Evolutionary conservation across 2,888 invertebrate species (phyloP).

Genomic region (Oscheius sp.): DNA sequence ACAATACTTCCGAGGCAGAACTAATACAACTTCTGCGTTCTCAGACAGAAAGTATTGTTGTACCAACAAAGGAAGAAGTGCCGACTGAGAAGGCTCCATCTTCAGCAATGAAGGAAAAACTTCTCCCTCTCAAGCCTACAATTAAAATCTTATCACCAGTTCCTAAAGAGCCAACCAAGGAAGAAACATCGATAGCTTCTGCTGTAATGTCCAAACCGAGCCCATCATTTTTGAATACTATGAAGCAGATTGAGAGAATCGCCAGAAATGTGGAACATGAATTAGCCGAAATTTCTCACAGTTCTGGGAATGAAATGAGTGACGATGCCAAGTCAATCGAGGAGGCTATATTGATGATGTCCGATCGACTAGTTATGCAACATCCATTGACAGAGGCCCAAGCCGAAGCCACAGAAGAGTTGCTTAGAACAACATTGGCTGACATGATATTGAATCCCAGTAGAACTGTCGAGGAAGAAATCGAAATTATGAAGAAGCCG

Average conservation of each 20-base stretch:
- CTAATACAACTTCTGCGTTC: constrained; percentile 3
- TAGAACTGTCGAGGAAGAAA: constrained; percentile 27
- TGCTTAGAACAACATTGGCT: constrained; percentile 60
- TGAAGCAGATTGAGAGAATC: constrained; percentile 40
- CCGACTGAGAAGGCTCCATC: neutral
- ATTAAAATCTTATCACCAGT: neutral
- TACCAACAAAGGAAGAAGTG: neutral
- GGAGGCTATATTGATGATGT: constrained; percentile 58
- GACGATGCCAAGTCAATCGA: constrained; percentile 54
- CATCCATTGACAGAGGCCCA: constrained; percentile 60
- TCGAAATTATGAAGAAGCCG: constrained; percentile 49
- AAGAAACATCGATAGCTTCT: neutral
- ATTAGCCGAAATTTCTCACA: constrained; percentile 32
- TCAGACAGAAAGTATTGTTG: neutral
- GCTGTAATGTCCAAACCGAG: neutral
- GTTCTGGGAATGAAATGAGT: constrained; percentile 26
- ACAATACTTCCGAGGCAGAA: constrained; percentile 14
- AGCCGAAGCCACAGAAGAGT: constrained; percentile 64
- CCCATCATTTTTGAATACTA: constrained; percentile 23
- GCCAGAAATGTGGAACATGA: constrained; percentile 42
- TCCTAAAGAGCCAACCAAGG: neutral
- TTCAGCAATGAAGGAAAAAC: too few species aligned
- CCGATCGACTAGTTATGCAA: constrained; percentile 50
- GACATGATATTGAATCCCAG: constrained; percentile 64
- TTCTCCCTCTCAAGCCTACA: neutral